These are phyloP conservation scores for Phrynocephalus versicolor DNA, from an alignment of 2,113 vertebrate species.

Conservation along the genomic window DNA sequence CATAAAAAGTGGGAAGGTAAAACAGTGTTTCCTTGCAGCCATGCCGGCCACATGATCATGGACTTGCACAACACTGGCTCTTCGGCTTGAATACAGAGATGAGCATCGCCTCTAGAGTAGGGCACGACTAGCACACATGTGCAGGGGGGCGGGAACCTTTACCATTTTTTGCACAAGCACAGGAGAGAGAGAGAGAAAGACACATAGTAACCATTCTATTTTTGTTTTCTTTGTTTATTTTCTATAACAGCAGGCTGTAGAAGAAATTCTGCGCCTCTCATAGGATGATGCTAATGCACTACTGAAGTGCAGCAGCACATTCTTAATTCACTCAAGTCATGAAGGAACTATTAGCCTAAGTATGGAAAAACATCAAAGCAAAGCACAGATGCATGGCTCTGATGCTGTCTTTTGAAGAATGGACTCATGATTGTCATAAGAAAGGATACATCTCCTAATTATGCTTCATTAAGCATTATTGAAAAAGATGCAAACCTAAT, in stretches of 20 bases:
- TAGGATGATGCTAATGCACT: constrained; percentile 63
- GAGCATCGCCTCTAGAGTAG: too few species aligned
- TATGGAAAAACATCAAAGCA: constrained; percentile 51
- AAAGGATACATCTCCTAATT: constrained; percentile 68
- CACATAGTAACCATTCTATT: constrained; percentile 32
- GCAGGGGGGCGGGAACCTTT: too few species aligned
- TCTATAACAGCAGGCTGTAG: constrained; percentile 52
- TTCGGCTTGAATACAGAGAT: too few species aligned
- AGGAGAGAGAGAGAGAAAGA: neutral
- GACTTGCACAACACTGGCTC: too few species aligned
- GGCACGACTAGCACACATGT: too few species aligned
- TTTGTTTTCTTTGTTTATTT: constrained; percentile 42
- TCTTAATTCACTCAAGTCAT: constrained; percentile 69
- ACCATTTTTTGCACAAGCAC: neutral
- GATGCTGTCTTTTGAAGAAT: constrained; percentile 62
- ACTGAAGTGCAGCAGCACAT: constrained; percentile 61
- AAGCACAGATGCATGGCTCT: constrained; percentile 56
- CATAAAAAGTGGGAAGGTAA: too few species aligned
- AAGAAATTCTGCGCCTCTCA: constrained; percentile 59
- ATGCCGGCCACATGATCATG: too few species aligned
- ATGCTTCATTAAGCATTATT: constrained; percentile 53
- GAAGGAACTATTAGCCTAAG: constrained; percentile 71
- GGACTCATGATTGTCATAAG: constrained; percentile 63
- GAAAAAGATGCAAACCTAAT: constrained; percentile 23
- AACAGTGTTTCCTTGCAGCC: too few species aligned